Evolutionary conservation across 2,888 invertebrate genomes (phyloP).

Genomic region (Tiliacea aurago): DNA sequence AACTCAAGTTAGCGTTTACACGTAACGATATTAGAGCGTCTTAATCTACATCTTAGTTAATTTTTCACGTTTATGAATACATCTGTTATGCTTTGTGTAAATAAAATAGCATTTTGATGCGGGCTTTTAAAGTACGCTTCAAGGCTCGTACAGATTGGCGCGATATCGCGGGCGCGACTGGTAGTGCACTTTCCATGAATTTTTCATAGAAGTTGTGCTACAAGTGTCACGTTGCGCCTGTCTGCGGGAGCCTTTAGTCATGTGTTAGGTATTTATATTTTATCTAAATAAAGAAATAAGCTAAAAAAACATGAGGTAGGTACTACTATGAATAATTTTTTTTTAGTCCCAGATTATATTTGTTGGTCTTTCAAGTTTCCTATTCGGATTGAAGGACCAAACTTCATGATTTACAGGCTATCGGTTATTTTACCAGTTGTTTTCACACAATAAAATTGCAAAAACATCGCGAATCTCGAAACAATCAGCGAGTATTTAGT

Average conservation of each 20-base stretch:
- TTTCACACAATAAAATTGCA: constrained; percentile 7
- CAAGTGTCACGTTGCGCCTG: too few relatives aligned
- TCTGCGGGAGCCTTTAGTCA: too few relatives aligned
- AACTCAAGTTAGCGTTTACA: neutral
- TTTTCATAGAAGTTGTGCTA: too few relatives aligned
- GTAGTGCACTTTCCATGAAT: too few relatives aligned
- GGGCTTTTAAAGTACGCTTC: neutral
- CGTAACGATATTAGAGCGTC: neutral
- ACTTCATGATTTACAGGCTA: neutral
- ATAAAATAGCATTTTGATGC: constrained; percentile 13
- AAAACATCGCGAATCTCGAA: constrained; percentile 29
- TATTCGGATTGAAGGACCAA: constrained; percentile 1
- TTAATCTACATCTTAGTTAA: neutral
- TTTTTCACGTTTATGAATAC: neutral
- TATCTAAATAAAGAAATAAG: too few relatives aligned
- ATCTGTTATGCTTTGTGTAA: neutral
- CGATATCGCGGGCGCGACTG: too few relatives aligned
- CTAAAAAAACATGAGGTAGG: too few relatives aligned
- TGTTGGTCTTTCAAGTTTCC: neutral
- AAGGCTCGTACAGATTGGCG: too few relatives aligned
- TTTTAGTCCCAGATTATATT: too few relatives aligned
- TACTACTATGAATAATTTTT: too few relatives aligned
- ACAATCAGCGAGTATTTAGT: constrained; percentile 49
- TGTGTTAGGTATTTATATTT: too few relatives aligned
- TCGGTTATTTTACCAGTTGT: neutral